Evolutionary conservation across 2,888 invertebrate species (phyloP).

Genomic region (Noctua janthe): DNA sequence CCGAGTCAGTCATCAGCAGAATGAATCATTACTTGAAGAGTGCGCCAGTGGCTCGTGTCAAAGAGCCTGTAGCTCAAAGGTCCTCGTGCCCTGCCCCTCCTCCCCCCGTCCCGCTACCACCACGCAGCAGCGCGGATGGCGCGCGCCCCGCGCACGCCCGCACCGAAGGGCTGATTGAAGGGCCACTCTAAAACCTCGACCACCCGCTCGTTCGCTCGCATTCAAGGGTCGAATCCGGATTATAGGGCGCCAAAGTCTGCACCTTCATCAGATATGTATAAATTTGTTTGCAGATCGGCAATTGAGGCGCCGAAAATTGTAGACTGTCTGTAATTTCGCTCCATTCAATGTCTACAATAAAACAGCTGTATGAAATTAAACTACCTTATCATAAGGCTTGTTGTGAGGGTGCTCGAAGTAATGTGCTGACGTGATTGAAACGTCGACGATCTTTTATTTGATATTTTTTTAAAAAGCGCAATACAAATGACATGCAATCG

Average conservation of each 20-base stretch:
- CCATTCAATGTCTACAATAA: constrained; percentile 78
- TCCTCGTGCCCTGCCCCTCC: constrained; percentile 79
- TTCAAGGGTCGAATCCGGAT: constrained; percentile 90
- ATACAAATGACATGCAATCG: constrained; percentile 24
- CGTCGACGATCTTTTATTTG: constrained; percentile 26
- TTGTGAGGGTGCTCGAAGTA: constrained; percentile 50
- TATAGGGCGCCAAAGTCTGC: constrained; percentile 89
- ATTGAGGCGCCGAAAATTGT: constrained; percentile 85
- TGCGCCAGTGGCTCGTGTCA: constrained; percentile 90
- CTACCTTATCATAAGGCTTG: constrained; percentile 67
- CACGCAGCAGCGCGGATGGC: constrained; percentile 68
- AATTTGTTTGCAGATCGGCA: constrained; percentile 84
- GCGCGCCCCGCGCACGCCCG: constrained; percentile 79
- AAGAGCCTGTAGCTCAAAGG: constrained; percentile 89
- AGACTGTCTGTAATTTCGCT: constrained; percentile 81
- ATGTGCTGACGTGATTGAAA: constrained; percentile 53
- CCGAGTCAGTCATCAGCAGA: constrained; percentile 90
- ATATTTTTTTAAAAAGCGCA: constrained; percentile 20
- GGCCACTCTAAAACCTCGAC: constrained; percentile 89
- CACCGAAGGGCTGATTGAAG: constrained; percentile 89
- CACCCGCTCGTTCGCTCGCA: constrained; percentile 89
- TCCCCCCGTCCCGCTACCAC: constrained; percentile 47
- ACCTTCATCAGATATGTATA: constrained; percentile 89
- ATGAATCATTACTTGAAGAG: constrained; percentile 91
- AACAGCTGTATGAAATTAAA: constrained; percentile 72